These are phyloP conservation scores for Onychorhynchus coronatus DNA, from an alignment of 2,113 vertebrate species.

Conservation along the genomic window DNA sequence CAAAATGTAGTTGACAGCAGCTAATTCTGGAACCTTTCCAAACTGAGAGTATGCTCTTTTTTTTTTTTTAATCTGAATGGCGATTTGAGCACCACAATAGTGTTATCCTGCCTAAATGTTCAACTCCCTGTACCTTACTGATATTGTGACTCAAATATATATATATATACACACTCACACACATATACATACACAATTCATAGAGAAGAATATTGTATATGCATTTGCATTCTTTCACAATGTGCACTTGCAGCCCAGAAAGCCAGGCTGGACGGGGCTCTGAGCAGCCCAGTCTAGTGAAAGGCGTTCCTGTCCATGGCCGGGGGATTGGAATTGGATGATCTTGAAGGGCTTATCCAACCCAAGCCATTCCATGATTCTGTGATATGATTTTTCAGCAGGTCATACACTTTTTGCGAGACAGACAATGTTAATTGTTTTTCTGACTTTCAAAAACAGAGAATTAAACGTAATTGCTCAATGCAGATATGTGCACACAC, in stretches of 20 bases:
- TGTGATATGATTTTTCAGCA: not conserved
- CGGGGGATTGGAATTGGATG: not conserved
- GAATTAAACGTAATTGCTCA: not conserved
- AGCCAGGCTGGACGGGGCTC: not conserved
- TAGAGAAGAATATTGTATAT: not conserved
- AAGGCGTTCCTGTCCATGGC: not conserved
- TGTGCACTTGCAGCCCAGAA: not conserved
- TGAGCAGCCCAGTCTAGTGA: not conserved
- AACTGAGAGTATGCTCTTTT: not conserved
- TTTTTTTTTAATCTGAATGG: not conserved
- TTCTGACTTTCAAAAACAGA: not conserved
- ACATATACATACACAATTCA: not conserved
- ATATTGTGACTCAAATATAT: not conserved
- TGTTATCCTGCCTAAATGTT: not conserved
- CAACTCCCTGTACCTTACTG: not conserved
- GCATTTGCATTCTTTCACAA: not conserved
- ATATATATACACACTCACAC: not conserved
- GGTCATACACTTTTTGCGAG: not conserved
- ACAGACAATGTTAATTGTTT: not conserved
- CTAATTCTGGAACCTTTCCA: not conserved
- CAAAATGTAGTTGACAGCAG: not conserved
- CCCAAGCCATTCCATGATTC: not conserved
- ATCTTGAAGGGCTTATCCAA: not conserved
- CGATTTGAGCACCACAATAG: not conserved
- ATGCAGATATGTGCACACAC: accelerated